Base-by-base conservation (phyloP, 2,888 invertebrate genomes). In the Tholera decimalis region DNA sequence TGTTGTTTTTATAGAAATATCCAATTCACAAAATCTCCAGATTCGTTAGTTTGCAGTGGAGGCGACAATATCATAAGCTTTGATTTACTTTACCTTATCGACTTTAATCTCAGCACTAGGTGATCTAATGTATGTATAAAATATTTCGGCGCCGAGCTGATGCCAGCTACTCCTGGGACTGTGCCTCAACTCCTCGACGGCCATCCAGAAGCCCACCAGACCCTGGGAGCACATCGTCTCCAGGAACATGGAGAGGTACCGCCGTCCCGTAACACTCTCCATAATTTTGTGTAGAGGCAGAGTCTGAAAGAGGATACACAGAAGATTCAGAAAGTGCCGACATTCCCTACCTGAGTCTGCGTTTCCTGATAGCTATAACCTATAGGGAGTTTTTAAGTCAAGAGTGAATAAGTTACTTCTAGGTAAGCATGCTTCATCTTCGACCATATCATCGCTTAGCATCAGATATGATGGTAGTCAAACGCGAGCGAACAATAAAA, bases 111-210 rank as follows among this genome's bases (percentile, higher is more conserved):
- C 97, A 0, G 98, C 97, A 68, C 97, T 97, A 2, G 98, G 97
- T 54, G 97, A 98, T 75, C 98, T 96, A 69, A 99, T 98, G 84
- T 98, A 98, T 4, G 98, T 98, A 87, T 98, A 98, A 92, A 98
- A 98, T 84, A 98, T 98, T 91, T 98, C 98, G n/a, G 98, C 98
- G 11, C 98, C 99, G 30, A 98, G 93, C 84, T 98, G 98, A 91
- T 98, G 98, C 96, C 97, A 97, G 77, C 96, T 96, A 68, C 97
- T 97, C 78, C 97, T 96, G 50, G 97, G 97, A n/a, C 98, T 96
- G 62, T 96, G 96, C 74, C 98, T 96, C 71, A 99, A 92, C 89
- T 98, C 98, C 85, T 98, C 98, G 0, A 98, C 98, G 0, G 98
- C 98, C 82, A 96, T 97, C 97, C 98, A 98, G 87, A 97, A 98